phyloP scores from a whole-genome alignment of 2,797 vertebrate species.

The Anguilla marmorata region DNA sequence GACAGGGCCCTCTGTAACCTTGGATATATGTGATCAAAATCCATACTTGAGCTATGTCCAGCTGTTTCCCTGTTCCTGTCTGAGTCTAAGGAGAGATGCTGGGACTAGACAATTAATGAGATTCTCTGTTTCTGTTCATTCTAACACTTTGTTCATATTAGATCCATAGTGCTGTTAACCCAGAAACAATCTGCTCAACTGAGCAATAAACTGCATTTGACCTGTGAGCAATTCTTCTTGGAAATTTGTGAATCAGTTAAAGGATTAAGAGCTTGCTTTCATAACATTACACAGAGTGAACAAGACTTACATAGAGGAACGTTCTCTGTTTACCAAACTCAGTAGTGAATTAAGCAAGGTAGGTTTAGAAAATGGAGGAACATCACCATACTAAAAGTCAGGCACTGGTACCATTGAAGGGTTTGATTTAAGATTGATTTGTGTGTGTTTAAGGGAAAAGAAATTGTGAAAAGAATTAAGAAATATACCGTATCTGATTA shows the following conservation, averaged over 20 bases:
- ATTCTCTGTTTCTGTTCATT: background rate
- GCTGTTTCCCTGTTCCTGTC: background rate
- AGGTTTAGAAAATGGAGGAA: background rate
- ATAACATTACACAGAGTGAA: background rate
- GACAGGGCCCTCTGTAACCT: slow-evolving; percentile 30
- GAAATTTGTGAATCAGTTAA: too few relatives aligned
- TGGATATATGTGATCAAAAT: slow-evolving; percentile 21
- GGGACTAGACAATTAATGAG: background rate
- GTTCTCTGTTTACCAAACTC: background rate
- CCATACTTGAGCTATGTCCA: background rate
- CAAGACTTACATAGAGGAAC: background rate
- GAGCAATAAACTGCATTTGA: background rate
- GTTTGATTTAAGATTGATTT: too few relatives aligned
- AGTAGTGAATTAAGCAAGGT: background rate
- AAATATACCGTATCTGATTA: background rate
- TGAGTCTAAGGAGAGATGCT: background rate
- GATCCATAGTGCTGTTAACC: too few relatives aligned
- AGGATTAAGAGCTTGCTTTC: background rate
- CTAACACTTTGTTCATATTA: background rate
- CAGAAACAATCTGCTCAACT: background rate
- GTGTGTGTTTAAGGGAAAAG: too few relatives aligned
- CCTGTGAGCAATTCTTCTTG: too few relatives aligned
- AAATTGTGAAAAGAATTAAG: too few relatives aligned
- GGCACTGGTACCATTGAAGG: background rate
- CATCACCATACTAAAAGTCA: background rate